Percentiles rank a stretch among this genome's conserved stretches.
Conservation (phyloP, 1,140 invertebrate species). For the Grapholita molesta region DNA sequence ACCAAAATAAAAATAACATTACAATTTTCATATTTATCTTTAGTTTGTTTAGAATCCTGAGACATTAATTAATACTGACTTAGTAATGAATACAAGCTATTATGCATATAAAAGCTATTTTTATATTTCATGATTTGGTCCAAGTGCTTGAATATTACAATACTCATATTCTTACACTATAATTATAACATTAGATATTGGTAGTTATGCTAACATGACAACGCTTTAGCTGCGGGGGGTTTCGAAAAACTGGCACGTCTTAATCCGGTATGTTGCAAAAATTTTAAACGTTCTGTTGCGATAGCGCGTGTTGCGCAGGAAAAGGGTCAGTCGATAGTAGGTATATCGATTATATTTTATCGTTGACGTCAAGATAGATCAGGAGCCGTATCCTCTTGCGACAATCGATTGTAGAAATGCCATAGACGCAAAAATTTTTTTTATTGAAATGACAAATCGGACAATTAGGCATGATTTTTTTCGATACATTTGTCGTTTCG, state of each 20-base stretch:
- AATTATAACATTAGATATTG: background rate
- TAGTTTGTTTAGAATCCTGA: background rate
- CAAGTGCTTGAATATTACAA: background rate
- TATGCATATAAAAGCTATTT: background rate
- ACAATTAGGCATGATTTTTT: no score
- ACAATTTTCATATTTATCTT: no score
- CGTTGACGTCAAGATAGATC: no score
- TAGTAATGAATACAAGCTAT: background rate
- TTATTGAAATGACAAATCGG: no score
- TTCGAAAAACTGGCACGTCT: background rate
- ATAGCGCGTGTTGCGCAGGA: background rate
- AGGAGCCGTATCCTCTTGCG: no score
- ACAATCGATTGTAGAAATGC: no score
- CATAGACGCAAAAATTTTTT: no score
- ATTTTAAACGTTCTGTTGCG: no score
- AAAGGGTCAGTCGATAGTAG: background rate
- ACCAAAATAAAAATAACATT: no score
- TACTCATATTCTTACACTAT: background rate
- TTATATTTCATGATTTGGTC: background rate
- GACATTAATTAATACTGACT: background rate
- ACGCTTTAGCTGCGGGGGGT: background rate
- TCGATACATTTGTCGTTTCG: no score
- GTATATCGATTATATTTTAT: no score
- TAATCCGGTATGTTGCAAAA: background rate
- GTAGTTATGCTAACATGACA: background rate